phyloP scores from a whole-genome alignment of 1,140 invertebrate species.

The Drosophila repletoides region DNA sequence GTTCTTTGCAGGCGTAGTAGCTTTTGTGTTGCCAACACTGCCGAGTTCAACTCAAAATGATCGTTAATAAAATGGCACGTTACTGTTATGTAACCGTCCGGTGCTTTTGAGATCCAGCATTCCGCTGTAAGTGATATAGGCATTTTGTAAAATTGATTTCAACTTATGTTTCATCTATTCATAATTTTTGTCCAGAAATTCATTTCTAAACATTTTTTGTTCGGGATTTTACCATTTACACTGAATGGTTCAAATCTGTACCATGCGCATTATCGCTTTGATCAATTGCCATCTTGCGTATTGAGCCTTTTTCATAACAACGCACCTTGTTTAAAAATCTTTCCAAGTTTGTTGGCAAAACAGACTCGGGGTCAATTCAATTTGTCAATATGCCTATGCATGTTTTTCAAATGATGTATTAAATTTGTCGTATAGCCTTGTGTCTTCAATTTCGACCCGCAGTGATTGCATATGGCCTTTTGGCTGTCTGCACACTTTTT shows the following conservation, averaged over 20 bases:
- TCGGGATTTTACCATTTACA: not conserved
- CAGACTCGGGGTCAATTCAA: not conserved
- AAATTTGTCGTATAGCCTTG: too few relatives aligned
- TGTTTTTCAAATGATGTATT: slow-evolving; percentile 1
- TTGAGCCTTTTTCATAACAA: not conserved
- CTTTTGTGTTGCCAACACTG: slow-evolving; percentile 4
- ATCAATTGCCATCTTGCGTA: not conserved
- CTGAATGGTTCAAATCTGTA: slow-evolving; percentile 8
- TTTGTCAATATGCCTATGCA: too few relatives aligned
- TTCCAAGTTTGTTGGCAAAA: not conserved
- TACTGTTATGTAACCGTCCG: slow-evolving; percentile 5
- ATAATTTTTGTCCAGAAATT: not conserved
- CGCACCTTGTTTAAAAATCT: not conserved
- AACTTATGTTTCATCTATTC: not conserved
- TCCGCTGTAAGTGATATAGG: not conserved
- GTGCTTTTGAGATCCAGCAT: slow-evolving; percentile 2
- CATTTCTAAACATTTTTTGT: not conserved
- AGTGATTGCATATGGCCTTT: not conserved
- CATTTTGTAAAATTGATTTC: not conserved
- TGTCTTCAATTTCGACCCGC: too few relatives aligned
- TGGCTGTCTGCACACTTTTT: not conserved
- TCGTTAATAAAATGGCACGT: slow-evolving; percentile 4
- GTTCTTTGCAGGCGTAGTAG: slow-evolving; percentile 3
- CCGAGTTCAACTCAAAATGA: not conserved
- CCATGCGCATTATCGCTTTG: too few relatives aligned